A percentile compares a stretch with the other conserved stretches of the same genome.
These are phyloP conservation scores for Crepidodera aurea DNA, from an alignment of 2,888 invertebrate genomes.

Conservation along the genomic window DNA sequence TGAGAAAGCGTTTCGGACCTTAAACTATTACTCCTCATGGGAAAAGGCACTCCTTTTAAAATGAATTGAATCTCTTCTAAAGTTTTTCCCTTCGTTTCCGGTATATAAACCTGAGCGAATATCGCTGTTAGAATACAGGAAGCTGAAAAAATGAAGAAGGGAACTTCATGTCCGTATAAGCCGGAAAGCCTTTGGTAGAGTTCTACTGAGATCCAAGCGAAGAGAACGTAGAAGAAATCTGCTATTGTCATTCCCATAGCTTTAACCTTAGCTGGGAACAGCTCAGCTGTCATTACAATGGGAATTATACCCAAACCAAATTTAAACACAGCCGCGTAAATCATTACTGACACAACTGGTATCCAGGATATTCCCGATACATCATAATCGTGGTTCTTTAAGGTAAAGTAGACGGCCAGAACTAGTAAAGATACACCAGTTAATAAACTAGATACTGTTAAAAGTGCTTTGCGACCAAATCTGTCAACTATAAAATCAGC, in stretches of 20 bases:
- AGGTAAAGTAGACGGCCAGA: constrained; percentile 54
- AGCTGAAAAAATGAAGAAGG: constrained; percentile 56
- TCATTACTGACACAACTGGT: constrained; percentile 53
- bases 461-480: constrained; percentile 54
- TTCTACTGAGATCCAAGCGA: constrained; percentile 54
- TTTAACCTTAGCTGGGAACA: constrained; percentile 59
- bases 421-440: constrained; percentile 53
- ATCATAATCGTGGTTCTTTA: constrained; percentile 50
- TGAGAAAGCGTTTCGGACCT: constrained; percentile 30
- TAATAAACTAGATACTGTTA: constrained; percentile 52
- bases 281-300: constrained; percentile 57
- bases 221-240: constrained; percentile 55
- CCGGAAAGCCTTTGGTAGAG: constrained; percentile 51
- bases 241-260: constrained; percentile 58
- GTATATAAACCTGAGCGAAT: constrained; percentile 54
- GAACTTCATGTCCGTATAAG: constrained; percentile 52
- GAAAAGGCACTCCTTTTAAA: constrained; percentile 50
- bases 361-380: constrained; percentile 46
- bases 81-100: constrained; percentile 57
- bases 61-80: constrained; percentile 58
- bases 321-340: constrained; percentile 56
- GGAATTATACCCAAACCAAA: constrained; percentile 58
- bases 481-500: constrained; percentile 55
- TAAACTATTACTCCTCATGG: constrained; percentile 36
- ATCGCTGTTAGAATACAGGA: constrained; percentile 53